These are phyloP conservation scores for Pseudotriccus pelzelni DNA, from an alignment of 2,797 vertebrate genomes.

Conservation along the genomic window DNA sequence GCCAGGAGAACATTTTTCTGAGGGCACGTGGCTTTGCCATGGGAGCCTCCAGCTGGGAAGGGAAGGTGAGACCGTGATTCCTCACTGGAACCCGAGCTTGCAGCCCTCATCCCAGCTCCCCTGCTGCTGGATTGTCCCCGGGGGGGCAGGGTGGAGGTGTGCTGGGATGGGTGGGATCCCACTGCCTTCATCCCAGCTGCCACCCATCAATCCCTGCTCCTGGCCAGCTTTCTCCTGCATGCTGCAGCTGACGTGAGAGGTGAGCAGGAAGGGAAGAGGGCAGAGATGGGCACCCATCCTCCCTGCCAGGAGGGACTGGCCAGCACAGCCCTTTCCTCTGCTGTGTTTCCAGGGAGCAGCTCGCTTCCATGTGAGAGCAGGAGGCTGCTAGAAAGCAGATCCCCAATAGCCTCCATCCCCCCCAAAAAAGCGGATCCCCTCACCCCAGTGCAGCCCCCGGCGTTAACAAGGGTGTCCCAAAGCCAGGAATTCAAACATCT, in stretches of 20 bases:
- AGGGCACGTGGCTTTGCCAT: rapidly evolving
- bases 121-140: rapidly evolving
- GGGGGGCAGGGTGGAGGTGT: not conserved
- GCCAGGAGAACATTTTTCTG: not conserved
- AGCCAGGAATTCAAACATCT: not conserved
- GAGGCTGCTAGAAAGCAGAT: not conserved
- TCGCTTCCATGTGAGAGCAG: rapidly evolving
- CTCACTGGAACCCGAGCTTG: rapidly evolving
- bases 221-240: not conserved
- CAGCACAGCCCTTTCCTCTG: not conserved
- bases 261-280: not conserved
- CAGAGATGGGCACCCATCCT: rapidly evolving
- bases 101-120: not conserved
- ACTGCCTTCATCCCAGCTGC: not conserved
- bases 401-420: not conserved
- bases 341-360: not conserved
- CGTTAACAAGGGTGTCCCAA: not conserved
- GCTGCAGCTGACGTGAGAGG: not conserved
- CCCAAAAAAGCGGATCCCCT: no score
- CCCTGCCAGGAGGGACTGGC: rapidly evolving
- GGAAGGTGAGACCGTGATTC: not conserved
- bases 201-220: rapidly evolving
- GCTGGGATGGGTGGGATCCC: not conserved
- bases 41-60: not conserved
- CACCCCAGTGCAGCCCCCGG: rapidly evolving